These are phyloP conservation scores for Pyrgilauda ruficollis DNA, from an alignment of 2,113 vertebrate genomes.

Conservation along the genomic window DNA sequence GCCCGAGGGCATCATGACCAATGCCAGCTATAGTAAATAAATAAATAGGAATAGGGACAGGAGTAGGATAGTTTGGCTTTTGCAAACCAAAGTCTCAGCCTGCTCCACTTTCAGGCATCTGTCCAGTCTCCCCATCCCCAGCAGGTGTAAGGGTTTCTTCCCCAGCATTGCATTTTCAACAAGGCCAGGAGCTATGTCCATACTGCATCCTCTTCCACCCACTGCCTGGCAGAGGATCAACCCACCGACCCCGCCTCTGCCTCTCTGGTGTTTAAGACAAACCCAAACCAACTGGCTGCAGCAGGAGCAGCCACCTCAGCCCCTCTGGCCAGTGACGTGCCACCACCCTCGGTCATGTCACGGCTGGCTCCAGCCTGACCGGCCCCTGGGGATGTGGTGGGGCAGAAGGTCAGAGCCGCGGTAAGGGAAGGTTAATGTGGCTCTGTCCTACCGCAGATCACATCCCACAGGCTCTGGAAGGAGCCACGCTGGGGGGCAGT, in stretches of 20 bases:
- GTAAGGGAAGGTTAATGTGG: neutral
- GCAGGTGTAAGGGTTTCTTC: neutral
- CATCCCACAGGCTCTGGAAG: neutral
- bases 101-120: neutral
- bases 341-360: rapidly evolving
- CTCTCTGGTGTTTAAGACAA: neutral
- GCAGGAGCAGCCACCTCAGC: neutral
- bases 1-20: neutral
- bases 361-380: neutral
- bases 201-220: neutral
- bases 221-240: neutral
- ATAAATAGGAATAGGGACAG: neutral
- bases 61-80: neutral
- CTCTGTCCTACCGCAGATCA: neutral
- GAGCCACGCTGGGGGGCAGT: rapidly evolving
- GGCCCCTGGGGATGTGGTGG: neutral
- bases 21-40: neutral
- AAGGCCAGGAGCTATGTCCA: neutral
- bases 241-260: neutral
- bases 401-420: neutral
- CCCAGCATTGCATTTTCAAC: neutral
- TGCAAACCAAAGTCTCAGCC: neutral
- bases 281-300: neutral
- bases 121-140: neutral
- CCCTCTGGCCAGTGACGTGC: neutral